Conservation (phyloP, 2,888 invertebrate species). For the Agelastica alni region DNA sequence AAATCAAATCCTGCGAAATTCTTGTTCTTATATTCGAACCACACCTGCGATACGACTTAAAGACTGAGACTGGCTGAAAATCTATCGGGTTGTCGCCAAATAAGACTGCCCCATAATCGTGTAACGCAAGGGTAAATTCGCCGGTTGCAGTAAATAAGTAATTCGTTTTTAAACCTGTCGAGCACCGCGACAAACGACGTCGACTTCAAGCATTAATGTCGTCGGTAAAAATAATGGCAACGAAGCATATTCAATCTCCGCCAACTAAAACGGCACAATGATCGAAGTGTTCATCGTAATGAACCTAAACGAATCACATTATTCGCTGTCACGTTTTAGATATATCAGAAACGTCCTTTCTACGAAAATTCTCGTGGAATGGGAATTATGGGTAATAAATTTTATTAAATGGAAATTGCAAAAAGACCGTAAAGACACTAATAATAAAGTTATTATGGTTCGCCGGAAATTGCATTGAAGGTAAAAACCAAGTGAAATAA, state of each 20-base stretch:
- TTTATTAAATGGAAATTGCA: constrained; percentile 19
- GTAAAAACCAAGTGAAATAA: not conserved
- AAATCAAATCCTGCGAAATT: too few species aligned
- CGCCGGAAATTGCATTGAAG: constrained; percentile 12
- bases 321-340: constrained; percentile 18
- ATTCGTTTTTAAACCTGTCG: too few species aligned
- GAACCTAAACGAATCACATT: constrained; percentile 10
- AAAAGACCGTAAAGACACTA: constrained; percentile 16
- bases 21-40: too few species aligned
- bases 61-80: too few species aligned
- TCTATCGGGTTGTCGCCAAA: too few species aligned
- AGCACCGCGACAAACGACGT: too few species aligned
- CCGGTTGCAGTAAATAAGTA: too few species aligned
- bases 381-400: constrained; percentile 20
- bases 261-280: constrained; percentile 3
- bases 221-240: too few species aligned
- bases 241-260: not conserved
- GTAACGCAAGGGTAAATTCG: too few species aligned
- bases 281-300: constrained; percentile 6
- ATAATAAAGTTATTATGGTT: constrained; percentile 13
- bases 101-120: too few species aligned
- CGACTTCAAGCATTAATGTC: too few species aligned
- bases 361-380: constrained; percentile 12
- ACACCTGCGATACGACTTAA: too few species aligned
- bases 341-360: constrained; percentile 6